Evolutionary conservation across 2,888 invertebrate genomes (phyloP), one percentile per base, ranked within the genome.

Genomic region (Campoplex nolae): DNA sequence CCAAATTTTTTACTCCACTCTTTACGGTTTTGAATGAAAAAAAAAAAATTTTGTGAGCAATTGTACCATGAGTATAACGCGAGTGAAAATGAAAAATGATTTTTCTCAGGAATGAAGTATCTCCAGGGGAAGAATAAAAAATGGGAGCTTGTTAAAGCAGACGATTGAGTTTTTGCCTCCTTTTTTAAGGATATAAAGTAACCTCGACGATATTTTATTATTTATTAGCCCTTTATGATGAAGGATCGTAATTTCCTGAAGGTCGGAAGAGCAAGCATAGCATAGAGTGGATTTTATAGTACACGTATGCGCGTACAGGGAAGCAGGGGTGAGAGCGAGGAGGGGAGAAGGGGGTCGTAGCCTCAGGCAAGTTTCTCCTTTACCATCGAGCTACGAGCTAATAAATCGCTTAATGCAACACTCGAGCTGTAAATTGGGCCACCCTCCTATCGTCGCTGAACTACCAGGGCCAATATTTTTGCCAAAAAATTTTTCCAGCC

Each of bases 381-480:
- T 45, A 48, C 74, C 79, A 62, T 75, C 74, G 70, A 74, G 58
- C 74, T 56, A 11, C 67, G 48, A 56, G 67, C 71, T 75, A 79
- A 84, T 84, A 84, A 84, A 84, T 75, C 74, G 56, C 79, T 28
- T 79, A 75, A 84, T 79, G 84, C 73, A 78, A 84, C 78, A 79
- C 84, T 84, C 58, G 67, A 62, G 84, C 84, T 79, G 79, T 84
- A 84, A 84, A 84, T 65, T 79, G 68, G 48, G 32, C 56, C 79
- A 45, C 8, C 38, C 38, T 42, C 42, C 54, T 28, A 62, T n/a
- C 74, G 56, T 78, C 65, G 32, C 75, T 62, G 45, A 32, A 28
- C 48, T 54, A 23, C 38, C 51, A 35, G 18, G 7, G 35, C 11
- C 48, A 23, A 67, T 77, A 51, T 38, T 58, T 78, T 45, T 56